phyloP scores from a whole-genome alignment of 2,797 vertebrate species.

The Sarcophilus harrisii region DNA sequence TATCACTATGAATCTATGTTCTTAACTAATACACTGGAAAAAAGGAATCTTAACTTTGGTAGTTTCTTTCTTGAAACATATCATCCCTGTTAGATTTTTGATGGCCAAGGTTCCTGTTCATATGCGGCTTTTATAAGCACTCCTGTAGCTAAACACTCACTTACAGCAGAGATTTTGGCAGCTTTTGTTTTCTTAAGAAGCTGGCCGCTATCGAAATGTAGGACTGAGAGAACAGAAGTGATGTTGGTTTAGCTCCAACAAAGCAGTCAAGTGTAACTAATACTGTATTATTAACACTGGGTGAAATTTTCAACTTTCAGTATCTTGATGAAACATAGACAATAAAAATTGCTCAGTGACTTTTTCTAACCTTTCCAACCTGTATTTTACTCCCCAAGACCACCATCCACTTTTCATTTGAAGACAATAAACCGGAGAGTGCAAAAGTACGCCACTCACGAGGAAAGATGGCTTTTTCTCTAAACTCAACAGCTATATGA shows the following conservation, averaged over 20 bases:
- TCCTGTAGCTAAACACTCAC: conserved; percentile 77
- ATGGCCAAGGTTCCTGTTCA: conserved; percentile 65
- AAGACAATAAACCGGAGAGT: conserved; percentile 76
- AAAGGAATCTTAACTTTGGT: conserved; percentile 48
- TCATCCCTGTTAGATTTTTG: conserved; percentile 56
- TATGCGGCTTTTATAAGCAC: conserved; percentile 63
- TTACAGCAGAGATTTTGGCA: conserved; percentile 68
- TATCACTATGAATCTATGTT: conserved; percentile 33
- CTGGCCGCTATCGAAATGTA: conserved; percentile 77
- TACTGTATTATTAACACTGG: conserved; percentile 86
- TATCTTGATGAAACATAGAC: conserved; percentile 85
- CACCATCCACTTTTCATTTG: conserved; percentile 68
- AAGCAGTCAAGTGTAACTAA: conserved; percentile 86
- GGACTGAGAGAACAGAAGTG: conserved; percentile 79
- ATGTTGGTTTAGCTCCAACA: conserved; percentile 81
- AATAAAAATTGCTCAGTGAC: conserved; percentile 83
- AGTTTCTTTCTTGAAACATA: conserved; percentile 51
- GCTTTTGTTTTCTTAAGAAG: conserved; percentile 80
- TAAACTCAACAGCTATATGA: conserved; percentile 53
- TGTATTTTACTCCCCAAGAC: conserved; percentile 86
- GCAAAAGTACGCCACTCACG: conserved; percentile 71
- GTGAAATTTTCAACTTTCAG: conserved; percentile 85
- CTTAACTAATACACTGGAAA: background rate
- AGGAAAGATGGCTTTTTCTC: conserved; percentile 60
- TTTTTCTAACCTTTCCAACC: conserved; percentile 85